Base-by-base conservation (phyloP, 2,888 invertebrate species). In the Stegana nigrithorax region DNA sequence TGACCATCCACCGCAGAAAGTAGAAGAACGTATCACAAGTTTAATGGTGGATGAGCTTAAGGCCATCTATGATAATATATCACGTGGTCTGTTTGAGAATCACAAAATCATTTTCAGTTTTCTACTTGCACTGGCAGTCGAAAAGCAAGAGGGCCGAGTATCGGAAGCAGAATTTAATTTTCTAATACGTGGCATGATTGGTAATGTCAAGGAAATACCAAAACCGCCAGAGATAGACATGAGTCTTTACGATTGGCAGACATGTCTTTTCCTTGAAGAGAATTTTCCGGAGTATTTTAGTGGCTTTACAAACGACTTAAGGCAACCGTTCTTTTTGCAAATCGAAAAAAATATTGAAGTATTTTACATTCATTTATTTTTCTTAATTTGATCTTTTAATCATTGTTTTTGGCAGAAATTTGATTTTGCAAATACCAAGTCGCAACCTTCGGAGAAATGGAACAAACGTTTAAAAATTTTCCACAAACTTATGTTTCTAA, bases 91-190 rank as follows among this genome's bases (percentile, higher is more conserved):
- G 8, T 96, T 97, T 81, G 96, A 96, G 83, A 89, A 91, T 64
- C 95, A 97, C 85, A 96, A 97, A 85, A 87, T 96, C 1, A 91
- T 96, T 61, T 96, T 92, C 83, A 94, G 93, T 79, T 93, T 96
- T 80, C 89, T 96, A 86, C 85, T 96, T 12, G 93, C 93, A 75
- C 88, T 91, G 66, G 91, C 93, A 2, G 90, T 96, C 69, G 90
- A 90, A 80, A 87, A 90, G 59, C 71, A 83, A 74, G 89, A 88
- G 0, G 88, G 88, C 0, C 78, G 86, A 0, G 89, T 96, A 10
- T 82, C 81, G 0, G 86, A 88, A 0, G 83, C 86, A 0, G 91
- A 95, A 73, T 95, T 93, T 90, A 91, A 90, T 82, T 96, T 92
- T 81, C 87, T 96, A 60, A 87, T 95, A 1, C 88, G 94, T 39